Conservation (phyloP, 2,888 invertebrate species). For the Mylabris sibirica region DNA sequence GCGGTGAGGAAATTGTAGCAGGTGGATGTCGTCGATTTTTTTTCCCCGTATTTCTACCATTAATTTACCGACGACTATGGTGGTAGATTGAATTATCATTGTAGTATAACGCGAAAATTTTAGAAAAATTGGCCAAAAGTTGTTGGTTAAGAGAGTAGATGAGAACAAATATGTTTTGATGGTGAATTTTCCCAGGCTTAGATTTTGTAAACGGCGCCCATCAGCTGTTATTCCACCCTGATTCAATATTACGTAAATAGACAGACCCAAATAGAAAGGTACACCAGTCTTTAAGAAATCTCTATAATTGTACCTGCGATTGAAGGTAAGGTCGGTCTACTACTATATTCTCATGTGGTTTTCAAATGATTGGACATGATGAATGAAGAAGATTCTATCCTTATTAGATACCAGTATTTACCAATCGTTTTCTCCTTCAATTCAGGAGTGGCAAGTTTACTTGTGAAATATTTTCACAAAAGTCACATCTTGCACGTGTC, state of each 20-base stretch:
- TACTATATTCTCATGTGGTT: constrained; percentile 21
- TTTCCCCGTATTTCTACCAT: not conserved
- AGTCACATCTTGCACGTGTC: not conserved
- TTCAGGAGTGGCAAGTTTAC: not conserved
- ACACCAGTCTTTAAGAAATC: not conserved
- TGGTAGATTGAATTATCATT: not conserved
- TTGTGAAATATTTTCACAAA: not conserved
- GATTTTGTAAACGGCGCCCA: constrained; percentile 15
- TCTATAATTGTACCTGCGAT: constrained; percentile 21
- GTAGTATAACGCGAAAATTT: no score
- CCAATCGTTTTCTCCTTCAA: not conserved
- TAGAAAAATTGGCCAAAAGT: not conserved
- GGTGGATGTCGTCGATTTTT: constrained; percentile 25
- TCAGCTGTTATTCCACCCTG: constrained; percentile 37
- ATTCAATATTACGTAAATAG: constrained; percentile 38
- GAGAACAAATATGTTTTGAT: no score
- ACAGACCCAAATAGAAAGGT: constrained; percentile 18
- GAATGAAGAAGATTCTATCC: constrained; percentile 8
- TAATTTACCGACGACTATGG: not conserved
- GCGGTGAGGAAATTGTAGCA: constrained; percentile 24
- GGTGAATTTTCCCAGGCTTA: not conserved
- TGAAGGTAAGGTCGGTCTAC: constrained; percentile 24
- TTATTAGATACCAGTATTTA: not conserved
- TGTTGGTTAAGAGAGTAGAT: not conserved
- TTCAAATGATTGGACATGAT: constrained; percentile 2